These are phyloP conservation scores for Sinocyclocheilus maitianheensis DNA, from an alignment of 2,113 vertebrate species.

Conservation along the genomic window DNA sequence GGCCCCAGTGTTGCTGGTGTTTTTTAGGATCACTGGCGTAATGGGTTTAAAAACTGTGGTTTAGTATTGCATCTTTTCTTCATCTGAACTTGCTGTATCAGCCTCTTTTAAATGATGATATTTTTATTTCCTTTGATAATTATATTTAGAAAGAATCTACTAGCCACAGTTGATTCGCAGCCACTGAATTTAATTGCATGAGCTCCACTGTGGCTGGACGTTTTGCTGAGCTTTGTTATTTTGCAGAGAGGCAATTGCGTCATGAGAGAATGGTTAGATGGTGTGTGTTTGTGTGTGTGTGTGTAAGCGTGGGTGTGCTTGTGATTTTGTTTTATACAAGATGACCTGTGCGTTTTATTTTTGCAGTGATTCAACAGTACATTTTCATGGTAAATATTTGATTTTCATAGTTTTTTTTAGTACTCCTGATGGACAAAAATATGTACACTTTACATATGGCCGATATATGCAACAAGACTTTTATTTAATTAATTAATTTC, in stretches of 20 bases:
- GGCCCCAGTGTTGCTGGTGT: not conserved
- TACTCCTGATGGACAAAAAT: no score
- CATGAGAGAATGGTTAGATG: conserved; percentile 13
- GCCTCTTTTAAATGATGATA: conserved; percentile 23
- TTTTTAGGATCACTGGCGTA: not conserved
- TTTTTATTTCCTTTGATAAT: conserved; percentile 27
- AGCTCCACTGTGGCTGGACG: conserved; percentile 28
- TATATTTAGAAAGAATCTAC: conserved; percentile 2
- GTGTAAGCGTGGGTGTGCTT: conserved; percentile 1
- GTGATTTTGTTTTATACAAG: conserved; percentile 7
- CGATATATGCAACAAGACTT: no score
- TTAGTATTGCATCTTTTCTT: not conserved
- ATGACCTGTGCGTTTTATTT: not conserved
- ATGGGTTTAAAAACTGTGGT: not conserved
- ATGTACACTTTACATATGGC: no score
- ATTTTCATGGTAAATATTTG: no score
- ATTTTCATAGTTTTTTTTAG: no score
- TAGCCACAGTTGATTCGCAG: not conserved
- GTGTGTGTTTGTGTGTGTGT: conserved; percentile 36
- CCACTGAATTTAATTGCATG: conserved; percentile 38
- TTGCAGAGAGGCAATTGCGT: not conserved
- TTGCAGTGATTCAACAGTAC: no score
- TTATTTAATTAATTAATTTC: no score
- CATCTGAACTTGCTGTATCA: not conserved
- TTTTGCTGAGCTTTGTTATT: conserved; percentile 47